These are phyloP conservation scores for Thalassophryne amazonica DNA, from an alignment of 2,797 vertebrate species.

Conservation along the genomic window DNA sequence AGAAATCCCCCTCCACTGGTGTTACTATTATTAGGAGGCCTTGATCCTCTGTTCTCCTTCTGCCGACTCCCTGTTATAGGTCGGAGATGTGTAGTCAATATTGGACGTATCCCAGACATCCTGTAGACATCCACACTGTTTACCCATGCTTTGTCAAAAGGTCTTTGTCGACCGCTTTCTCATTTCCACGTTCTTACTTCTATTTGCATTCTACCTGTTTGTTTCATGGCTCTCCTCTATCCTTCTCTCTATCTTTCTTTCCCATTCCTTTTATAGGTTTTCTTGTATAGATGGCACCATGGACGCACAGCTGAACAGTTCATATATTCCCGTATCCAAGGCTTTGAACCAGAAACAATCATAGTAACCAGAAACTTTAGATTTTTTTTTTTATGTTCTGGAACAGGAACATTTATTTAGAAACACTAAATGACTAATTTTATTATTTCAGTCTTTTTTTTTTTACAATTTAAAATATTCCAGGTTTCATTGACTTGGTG, in stretches of 20 bases:
- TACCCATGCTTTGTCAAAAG: constrained; percentile 35
- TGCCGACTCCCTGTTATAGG: constrained; percentile 7
- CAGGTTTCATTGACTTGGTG: no score
- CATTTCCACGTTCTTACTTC: constrained; percentile 46
- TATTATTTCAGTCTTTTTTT: no score
- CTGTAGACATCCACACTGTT: constrained; percentile 45
- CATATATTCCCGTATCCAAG: no score
- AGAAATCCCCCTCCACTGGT: constrained; percentile 46
- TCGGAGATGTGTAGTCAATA: constrained; percentile 62
- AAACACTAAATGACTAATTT: no score
- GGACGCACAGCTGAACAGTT: no score
- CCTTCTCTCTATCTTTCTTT: constrained; percentile 51
- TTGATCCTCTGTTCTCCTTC: constrained; percentile 22
- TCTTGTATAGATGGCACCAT: constrained; percentile 41
- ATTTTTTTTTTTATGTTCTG: no score
- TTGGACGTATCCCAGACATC: constrained; percentile 65
- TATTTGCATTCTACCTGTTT: constrained; percentile 25
- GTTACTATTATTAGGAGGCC: constrained; percentile 62
- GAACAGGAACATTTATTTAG: no score
- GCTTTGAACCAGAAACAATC: no score
- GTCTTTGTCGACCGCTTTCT: constrained; percentile 40
- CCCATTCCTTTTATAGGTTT: constrained; percentile 17
- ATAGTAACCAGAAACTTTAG: no score
- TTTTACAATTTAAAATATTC: no score
- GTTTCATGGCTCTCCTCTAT: constrained; percentile 6